Base-by-base conservation (phyloP, 2,888 invertebrate species). In the Leucozona laternaria region DNA sequence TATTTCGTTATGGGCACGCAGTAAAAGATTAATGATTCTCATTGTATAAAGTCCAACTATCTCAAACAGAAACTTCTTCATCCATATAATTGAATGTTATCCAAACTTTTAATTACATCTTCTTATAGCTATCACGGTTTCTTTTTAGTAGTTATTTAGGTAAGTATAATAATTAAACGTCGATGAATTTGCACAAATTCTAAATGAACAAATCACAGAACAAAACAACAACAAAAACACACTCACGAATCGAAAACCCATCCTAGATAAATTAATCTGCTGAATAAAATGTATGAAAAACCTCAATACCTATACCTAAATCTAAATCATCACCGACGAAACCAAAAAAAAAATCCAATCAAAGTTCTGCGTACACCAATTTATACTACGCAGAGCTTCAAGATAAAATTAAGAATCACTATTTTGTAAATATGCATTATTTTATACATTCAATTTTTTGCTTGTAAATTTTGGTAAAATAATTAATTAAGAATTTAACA, bases 401-500 rank as follows among this genome's bases (percentile, higher is more conserved):
- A 17, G 17, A 17, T 45, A 17, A 17, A 43, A 28, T 28, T 5
- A 45, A 17, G 15, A 50, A 50, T 53, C 25, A n/a, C 50, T 25
- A 50, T 50, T 13, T 4, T 50, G 20, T 50, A 50, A 22, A 22
- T 31, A 31, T 31, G 31, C 31, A 31, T 31, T 31, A 31, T 31
- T 31, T 0, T 31, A 8, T 31, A 31, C 31, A 6, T 25, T 75
- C 82, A 78, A 78, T 75, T 86, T 78, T 73, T 78, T 78, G 82
- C 58, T 70, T 86, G 58, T 58, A 82, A 70, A 81, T 82, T 80
- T 81, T 66, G 17, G 11, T n/a, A 55, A 79, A 85, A 77, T 53
- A 82, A 86, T 86, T 82, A 86, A 86, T 86, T 86, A 86, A 86
- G 78, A 78, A 86, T 82, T 86, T 48, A 73, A 78, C 77, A 78